These are phyloP conservation scores for Pelosia muscerda DNA, from an alignment of 2,888 invertebrate species.

Conservation along the genomic window DNA sequence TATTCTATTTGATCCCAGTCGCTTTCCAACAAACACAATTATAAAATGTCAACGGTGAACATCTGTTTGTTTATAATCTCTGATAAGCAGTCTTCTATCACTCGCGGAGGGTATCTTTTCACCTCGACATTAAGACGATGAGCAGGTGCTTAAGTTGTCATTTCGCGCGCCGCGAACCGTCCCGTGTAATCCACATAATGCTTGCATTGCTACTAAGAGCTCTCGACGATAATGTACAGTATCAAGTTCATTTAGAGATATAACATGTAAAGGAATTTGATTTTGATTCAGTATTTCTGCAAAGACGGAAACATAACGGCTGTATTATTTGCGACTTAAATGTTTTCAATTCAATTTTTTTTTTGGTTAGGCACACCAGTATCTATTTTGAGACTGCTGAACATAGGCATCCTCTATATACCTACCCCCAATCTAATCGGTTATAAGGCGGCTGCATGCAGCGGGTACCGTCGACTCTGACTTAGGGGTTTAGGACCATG, in stretches of 20 bases:
- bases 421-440: no score
- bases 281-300: background rate
- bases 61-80: conserved; percentile 54
- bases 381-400: no score
- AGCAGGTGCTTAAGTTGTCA: conserved; percentile 82
- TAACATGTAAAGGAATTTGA: background rate
- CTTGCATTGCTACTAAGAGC: conserved; percentile 56
- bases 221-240: conserved; percentile 34
- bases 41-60: background rate
- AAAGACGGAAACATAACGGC: background rate
- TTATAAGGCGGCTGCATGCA: no score
- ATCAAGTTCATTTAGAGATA: conserved; percentile 2
- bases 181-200: conserved; percentile 79
- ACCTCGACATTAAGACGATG: conserved; percentile 74
- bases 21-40: background rate
- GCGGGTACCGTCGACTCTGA: background rate
- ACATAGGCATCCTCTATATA: no score
- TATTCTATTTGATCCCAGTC: background rate
- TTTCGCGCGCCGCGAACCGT: conserved; percentile 69
- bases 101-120: conserved; percentile 61
- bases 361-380: no score
- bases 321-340: background rate
- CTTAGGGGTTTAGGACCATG: no score
- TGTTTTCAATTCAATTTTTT: no score
- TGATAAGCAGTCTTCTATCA: conserved; percentile 67